These are phyloP conservation scores for Colostygia pectinataria DNA, from an alignment of 2,888 invertebrate genomes.

Conservation along the genomic window DNA sequence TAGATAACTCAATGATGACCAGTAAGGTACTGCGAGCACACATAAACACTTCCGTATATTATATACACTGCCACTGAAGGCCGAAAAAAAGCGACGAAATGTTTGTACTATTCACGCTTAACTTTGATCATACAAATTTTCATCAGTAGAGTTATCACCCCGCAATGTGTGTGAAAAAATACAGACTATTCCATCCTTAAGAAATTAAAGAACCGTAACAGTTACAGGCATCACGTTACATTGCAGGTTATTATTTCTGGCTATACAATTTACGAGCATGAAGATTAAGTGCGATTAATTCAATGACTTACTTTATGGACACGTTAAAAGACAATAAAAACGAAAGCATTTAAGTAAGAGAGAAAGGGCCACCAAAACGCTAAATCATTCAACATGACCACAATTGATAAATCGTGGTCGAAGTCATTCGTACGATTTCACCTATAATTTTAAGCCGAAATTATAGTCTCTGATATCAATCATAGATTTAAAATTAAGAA, in stretches of 20 bases:
- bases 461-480: slow-evolving; percentile 49
- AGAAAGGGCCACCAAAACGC: slow-evolving; percentile 35
- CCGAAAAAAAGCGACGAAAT: too few relatives aligned
- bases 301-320: slow-evolving; percentile 14
- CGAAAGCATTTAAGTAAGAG: slow-evolving; percentile 20
- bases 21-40: too few relatives aligned
- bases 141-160: too few relatives aligned
- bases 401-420: slow-evolving; percentile 57
- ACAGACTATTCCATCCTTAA: too few relatives aligned
- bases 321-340: slow-evolving; percentile 18
- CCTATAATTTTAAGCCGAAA: slow-evolving; percentile 59
- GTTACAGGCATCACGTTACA: too few relatives aligned
- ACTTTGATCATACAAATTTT: too few relatives aligned
- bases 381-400: slow-evolving; percentile 54
- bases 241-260: neutral
- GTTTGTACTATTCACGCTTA: too few relatives aligned
- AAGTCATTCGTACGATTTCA: slow-evolving; percentile 59
- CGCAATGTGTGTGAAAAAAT: too few relatives aligned
- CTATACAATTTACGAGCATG: neutral
- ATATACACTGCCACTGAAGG: too few relatives aligned
- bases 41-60: too few relatives aligned
- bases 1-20: too few relatives aligned
- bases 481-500: slow-evolving; percentile 5
- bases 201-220: neutral
- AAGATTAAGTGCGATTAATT: slow-evolving; percentile 6